A percentile compares a stretch with the other conserved stretches of the same genome.
phyloP scores from a whole-genome alignment of 37 sponge, comb jelly and placozoan species.

The Crambe crambe region DNA sequence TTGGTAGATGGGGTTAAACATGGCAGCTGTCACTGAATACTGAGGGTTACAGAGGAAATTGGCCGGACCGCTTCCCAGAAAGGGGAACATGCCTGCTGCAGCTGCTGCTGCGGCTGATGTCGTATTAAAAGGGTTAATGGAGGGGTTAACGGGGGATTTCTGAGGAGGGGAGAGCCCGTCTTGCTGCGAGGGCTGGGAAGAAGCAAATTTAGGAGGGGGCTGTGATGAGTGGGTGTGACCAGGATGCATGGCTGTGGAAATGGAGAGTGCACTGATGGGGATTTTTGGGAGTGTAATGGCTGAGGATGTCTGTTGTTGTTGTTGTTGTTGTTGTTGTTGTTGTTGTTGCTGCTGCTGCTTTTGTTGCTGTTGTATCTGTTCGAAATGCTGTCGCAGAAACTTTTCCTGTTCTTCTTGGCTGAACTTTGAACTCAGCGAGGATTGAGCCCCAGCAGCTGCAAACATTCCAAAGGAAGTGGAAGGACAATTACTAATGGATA shows the following conservation, averaged over 20 bases:
- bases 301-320: neutral
- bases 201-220: conserved; percentile 1
- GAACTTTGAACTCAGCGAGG: conserved; percentile 5
- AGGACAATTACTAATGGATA: neutral
- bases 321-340: neutral
- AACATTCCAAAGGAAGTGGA: neutral
- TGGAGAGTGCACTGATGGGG: conserved; percentile 4
- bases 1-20: conserved; percentile 26
- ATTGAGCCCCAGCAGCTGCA: neutral
- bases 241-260: conserved; percentile 10
- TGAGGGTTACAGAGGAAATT: conserved; percentile 25
- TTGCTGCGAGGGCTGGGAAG: neutral
- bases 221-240: conserved; percentile 29
- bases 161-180: conserved; percentile 21
- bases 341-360: conserved; percentile 2
- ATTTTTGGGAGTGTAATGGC: neutral
- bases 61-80: conserved; percentile 3
- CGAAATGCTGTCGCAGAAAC: conserved; percentile 40
- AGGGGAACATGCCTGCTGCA: conserved; percentile 13
- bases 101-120: neutral
- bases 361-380: conserved; percentile 4
- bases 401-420: conserved; percentile 56
- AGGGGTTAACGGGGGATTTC: conserved; percentile 15
- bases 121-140: conserved; percentile 4
- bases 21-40: conserved; percentile 14